Evolutionary conservation across 2,113 vertebrate genomes (phyloP).

Genomic region (Eonycteris spelaea): DNA sequence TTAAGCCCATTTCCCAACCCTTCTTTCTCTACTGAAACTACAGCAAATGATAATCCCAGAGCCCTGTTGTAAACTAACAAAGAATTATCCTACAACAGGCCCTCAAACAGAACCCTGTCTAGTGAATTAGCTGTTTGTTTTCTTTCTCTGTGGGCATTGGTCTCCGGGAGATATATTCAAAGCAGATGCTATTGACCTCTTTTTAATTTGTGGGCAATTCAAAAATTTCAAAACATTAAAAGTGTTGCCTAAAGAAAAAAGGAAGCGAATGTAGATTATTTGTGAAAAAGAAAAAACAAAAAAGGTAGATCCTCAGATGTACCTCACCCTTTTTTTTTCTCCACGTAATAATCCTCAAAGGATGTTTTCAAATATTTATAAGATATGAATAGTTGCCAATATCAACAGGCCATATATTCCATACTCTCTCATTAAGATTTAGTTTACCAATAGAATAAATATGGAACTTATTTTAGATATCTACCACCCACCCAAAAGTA

Average conservation of each 20-base stretch:
- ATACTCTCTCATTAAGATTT: not conserved
- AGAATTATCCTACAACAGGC: not conserved
- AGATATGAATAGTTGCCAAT: not conserved
- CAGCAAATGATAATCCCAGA: not conserved
- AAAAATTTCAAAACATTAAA: constrained; percentile 39
- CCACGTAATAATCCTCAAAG: not conserved
- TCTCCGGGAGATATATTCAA: constrained; percentile 18
- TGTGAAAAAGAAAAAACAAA: not conserved
- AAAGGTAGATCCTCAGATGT: not conserved
- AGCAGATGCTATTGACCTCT: not conserved
- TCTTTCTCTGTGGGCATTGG: not conserved
- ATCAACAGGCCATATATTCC: not conserved
- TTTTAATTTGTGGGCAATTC: constrained; percentile 33
- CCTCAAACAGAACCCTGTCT: not conserved
- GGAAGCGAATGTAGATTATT: not conserved
- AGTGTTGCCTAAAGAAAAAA: not conserved
- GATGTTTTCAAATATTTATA: not conserved
- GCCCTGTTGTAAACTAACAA: not conserved
- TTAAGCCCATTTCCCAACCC: not conserved
- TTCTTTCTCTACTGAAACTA: not conserved
- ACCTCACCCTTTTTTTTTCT: not conserved
- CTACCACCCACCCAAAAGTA: constrained; percentile 24
- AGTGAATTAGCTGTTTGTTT: not conserved
- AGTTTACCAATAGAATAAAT: not conserved
- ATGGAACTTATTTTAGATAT: constrained; percentile 53